phyloP scores from a whole-genome alignment of 2,113 vertebrate genomes.

The Leptocoma aspasia region DNA sequence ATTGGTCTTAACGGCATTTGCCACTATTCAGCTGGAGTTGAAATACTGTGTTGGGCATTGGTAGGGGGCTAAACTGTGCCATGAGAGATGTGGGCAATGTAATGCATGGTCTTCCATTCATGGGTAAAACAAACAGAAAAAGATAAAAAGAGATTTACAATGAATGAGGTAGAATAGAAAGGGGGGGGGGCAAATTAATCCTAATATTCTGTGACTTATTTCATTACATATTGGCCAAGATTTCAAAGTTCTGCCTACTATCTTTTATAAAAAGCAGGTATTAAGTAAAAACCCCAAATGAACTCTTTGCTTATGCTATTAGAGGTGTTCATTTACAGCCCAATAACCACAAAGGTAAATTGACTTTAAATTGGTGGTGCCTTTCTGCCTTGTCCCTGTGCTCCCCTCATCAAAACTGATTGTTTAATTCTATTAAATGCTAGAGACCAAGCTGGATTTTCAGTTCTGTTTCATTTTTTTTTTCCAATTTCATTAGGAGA shows the following conservation, averaged over 20 bases:
- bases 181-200: background rate
- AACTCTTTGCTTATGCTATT: background rate
- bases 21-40: background rate
- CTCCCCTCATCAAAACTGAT: background rate
- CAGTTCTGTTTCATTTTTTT: background rate
- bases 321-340: background rate
- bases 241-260: background rate
- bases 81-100: background rate
- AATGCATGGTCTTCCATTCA: background rate
- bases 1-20: background rate
- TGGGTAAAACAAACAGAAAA: background rate
- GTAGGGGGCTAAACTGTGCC: background rate
- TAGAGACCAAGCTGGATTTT: background rate
- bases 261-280: background rate
- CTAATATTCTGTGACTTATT: background rate
- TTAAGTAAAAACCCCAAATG: background rate
- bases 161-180: background rate
- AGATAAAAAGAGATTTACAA: background rate
- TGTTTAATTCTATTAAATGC: background rate
- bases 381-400: background rate
- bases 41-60: background rate
- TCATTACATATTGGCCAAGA: background rate
- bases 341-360: conserved; percentile 6
- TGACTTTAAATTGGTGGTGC: background rate
- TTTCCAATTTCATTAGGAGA: background rate